Evolutionary conservation across 2,797 vertebrate species (phyloP).

Genomic region (Toxotes lorentzi): DNA sequence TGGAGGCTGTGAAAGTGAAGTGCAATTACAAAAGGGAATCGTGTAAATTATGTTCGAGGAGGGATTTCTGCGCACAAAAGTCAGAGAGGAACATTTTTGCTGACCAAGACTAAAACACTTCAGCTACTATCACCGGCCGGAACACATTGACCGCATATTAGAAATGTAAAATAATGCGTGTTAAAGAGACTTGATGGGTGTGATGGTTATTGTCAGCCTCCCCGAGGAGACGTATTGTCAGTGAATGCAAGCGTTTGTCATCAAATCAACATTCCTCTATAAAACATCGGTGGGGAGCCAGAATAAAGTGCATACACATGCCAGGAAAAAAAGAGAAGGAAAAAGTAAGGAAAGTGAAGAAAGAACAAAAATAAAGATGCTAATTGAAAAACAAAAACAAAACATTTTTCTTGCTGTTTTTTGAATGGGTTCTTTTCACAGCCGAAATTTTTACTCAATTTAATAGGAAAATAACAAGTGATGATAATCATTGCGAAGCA

Average conservation of each 20-base stretch:
- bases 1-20: constrained; percentile 22
- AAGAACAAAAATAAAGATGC: background rate
- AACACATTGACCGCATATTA: background rate
- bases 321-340: background rate
- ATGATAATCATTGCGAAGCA: background rate
- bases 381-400: background rate
- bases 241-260: constrained; percentile 27
- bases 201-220: constrained; percentile 17
- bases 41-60: constrained; percentile 36
- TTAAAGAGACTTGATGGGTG: background rate
- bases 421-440: background rate
- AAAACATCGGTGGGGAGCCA: background rate
- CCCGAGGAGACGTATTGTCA: constrained; percentile 9
- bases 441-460: background rate
- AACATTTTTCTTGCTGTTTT: background rate
- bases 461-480: background rate
- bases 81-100: background rate
- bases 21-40: constrained; percentile 14
- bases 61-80: constrained; percentile 22
- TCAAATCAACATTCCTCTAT: constrained; percentile 22
- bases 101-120: constrained; percentile 2
- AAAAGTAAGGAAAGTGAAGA: background rate
- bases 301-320: background rate
- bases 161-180: background rate
- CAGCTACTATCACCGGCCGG: background rate